A percentile compares a stretch with the other conserved stretches of the same genome.
Conservation (phyloP, 2,113 vertebrate genomes). For the Gasterosteus nipponicus region DNA sequence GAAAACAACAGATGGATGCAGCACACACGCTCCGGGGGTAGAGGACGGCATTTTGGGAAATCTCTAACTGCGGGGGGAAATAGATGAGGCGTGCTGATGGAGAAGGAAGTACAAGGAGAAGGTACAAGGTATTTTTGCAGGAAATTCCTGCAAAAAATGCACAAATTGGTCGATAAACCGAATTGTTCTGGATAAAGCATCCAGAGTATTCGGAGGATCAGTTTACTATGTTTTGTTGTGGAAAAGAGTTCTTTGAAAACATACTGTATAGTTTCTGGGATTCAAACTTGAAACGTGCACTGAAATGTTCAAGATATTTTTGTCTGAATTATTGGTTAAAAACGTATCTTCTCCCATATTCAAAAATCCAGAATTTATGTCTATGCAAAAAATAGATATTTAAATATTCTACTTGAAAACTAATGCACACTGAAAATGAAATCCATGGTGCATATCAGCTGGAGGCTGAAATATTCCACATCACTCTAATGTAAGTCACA, state of each 20-base stretch:
- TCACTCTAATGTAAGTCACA: background rate
- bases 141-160: constrained; percentile 4
- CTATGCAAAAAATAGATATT: background rate
- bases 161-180: background rate
- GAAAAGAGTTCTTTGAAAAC: background rate
- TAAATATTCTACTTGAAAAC: background rate
- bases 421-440: background rate
- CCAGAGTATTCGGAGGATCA: background rate
- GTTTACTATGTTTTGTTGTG: background rate
- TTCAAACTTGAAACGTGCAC: background rate
- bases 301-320: background rate
- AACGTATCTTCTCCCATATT: background rate
- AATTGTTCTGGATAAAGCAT: background rate
- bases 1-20: constrained; percentile 51
- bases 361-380: background rate
- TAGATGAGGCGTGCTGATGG: constrained; percentile 25
- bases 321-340: background rate
- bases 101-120: constrained; percentile 4
- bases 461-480: background rate
- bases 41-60: constrained; percentile 30
- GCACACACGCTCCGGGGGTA: constrained; percentile 29
- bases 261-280: background rate
- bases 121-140: too few species aligned
- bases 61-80: constrained; percentile 12
- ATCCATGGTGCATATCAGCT: background rate